Evolutionary conservation across 2,888 invertebrate species (phyloP).

Genomic region (Spialia ferax): DNA sequence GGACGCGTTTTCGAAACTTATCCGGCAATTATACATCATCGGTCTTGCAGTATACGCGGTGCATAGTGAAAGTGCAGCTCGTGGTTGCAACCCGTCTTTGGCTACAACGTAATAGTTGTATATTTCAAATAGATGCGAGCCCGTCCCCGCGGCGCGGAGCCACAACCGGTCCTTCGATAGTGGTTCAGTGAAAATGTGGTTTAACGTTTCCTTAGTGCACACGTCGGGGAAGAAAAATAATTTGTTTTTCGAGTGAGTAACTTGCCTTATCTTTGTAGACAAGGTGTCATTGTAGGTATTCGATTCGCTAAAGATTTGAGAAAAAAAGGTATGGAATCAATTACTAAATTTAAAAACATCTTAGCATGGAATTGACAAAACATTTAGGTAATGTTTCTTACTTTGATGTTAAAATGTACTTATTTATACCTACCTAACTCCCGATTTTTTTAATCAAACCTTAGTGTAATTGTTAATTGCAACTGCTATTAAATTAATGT

Average conservation of each 20-base stretch:
- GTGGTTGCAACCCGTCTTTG: constrained; percentile 46
- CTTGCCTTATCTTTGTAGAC: no score
- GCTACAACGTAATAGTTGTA: constrained; percentile 48
- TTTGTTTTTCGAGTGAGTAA: constrained; percentile 70
- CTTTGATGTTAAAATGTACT: no score
- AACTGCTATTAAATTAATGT: no score
- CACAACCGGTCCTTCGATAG: constrained; percentile 40
- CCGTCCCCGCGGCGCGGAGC: constrained; percentile 43
- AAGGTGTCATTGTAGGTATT: no score
- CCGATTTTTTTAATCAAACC: no score
- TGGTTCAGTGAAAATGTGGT: constrained; percentile 60
- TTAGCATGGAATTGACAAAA: no score
- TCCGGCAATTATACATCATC: constrained; percentile 65
- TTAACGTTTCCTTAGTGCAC: constrained; percentile 67
- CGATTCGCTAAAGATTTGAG: no score
- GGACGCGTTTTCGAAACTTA: constrained; percentile 71
- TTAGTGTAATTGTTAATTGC: no score
- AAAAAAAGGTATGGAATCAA: no score
- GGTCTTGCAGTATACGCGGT: constrained; percentile 44
- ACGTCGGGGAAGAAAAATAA: constrained; percentile 64
- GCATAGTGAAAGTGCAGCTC: constrained; percentile 64
- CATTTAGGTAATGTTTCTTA: no score
- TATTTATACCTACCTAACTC: no score
- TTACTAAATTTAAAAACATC: no score
- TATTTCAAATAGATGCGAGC: constrained; percentile 47